Base-by-base conservation (phyloP, 53 echinoderm and acorn worm genomes). In the Actinopyga echinites region DNA sequence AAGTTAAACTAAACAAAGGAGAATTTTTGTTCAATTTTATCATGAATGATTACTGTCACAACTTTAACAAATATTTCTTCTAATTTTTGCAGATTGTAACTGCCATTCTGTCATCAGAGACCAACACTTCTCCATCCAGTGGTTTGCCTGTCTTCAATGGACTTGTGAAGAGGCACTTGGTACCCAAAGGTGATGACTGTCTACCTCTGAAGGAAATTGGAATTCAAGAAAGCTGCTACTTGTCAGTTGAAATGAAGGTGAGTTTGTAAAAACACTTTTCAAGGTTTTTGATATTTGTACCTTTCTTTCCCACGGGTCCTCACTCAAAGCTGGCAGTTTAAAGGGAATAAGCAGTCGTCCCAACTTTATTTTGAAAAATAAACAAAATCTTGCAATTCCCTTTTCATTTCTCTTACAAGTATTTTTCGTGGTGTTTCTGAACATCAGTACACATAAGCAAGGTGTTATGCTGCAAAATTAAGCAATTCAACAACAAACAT, bases 101-200 rank as follows among this genome's bases (percentile, higher is more conserved):
- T 26, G 82, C n/a, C n/a, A n/a, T 82, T 13, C 28, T 66, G 83
- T 83, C 83, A n/a, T n/a, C 63, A 42, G 83, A 55, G 52, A 42
- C n/a, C 31, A 83, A 66, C 30, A 67, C 83, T 32, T 62, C 44
- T 22, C 21, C 30, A 30, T 68, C 68, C 10, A 12, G 63, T 67
- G 67, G 67, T 44, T 22, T 65, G 17, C 83, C 83, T 42, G 67
- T 83, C 42, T 17, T 83, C 3, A 66, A 42, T 5, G 64, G 83
- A 43, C 66, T 83, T 0, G 65, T 74, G 43, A 74, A 58, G 32
- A 79, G 38, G 57, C 35, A 30, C 30, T 6, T 65, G 33, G 30
- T 13, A 29, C 30, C 65, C 30, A 65, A 31, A 8, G 28, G 30
- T 34, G 19, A 65, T 65, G 65, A 65, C 65, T 29, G 65, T 29